Conservation (phyloP, 1,140 invertebrate genomes). For the Hylaeus anthracinus region DNA sequence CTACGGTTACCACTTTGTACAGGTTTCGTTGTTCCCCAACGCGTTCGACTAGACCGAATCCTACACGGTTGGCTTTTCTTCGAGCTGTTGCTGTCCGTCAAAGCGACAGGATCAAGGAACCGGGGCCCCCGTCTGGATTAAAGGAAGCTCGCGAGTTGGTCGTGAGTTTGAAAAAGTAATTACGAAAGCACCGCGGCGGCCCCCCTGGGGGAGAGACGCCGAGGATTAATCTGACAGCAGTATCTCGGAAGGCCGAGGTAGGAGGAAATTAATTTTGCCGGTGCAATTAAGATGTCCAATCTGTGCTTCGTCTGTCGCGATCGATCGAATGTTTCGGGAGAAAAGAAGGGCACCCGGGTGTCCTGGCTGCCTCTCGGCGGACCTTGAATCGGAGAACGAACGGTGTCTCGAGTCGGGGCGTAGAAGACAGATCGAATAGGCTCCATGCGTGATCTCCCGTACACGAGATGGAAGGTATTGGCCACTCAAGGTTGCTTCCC, state of each 20-base stretch:
- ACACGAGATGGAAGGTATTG: background rate
- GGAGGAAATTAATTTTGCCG: conserved; percentile 45
- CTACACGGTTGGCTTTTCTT: background rate
- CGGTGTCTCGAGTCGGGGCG: background rate
- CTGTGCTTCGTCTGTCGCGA: conserved; percentile 3
- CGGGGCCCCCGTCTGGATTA: background rate
- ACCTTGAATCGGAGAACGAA: background rate
- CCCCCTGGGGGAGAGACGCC: background rate
- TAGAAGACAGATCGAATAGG: too few species aligned
- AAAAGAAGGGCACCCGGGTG: background rate
- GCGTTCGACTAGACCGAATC: too few species aligned
- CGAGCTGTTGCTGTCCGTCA: background rate
- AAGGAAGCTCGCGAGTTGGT: background rate
- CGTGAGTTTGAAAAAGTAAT: conserved; percentile 35
- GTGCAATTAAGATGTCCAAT: conserved; percentile 49
- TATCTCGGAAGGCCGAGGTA: conserved; percentile 36
- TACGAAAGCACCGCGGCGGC: conserved; percentile 23
- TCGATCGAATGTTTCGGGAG: conserved; percentile 20
- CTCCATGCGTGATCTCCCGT: too few species aligned
- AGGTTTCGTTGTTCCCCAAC: background rate
- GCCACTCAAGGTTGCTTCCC: too few species aligned
- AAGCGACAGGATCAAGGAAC: background rate
- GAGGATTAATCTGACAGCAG: conserved; percentile 44
- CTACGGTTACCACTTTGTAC: background rate
- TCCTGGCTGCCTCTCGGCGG: background rate